phyloP scores from a whole-genome alignment of 2,888 invertebrate species.

The Dorcus hopei region DNA sequence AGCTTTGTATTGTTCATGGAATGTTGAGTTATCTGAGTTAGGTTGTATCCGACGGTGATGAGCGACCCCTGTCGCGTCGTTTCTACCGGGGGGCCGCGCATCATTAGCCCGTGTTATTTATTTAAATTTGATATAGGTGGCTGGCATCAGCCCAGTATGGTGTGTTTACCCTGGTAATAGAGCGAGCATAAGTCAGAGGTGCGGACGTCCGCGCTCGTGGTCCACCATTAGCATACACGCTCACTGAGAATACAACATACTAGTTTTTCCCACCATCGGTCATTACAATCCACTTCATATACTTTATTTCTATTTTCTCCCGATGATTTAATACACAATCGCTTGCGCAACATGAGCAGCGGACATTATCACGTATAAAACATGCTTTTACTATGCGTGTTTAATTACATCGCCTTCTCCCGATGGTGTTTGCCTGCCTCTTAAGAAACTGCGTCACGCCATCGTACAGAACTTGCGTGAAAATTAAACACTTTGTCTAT shows the following conservation, averaged over 20 bases:
- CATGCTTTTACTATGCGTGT: slow-evolving; percentile 23
- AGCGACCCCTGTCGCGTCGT: slow-evolving; percentile 32
- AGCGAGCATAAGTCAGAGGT: slow-evolving; percentile 28
- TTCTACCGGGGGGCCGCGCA: slow-evolving; percentile 16
- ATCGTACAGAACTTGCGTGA: slow-evolving; percentile 5
- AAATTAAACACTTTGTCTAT: slow-evolving; percentile 10
- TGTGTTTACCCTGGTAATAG: slow-evolving; percentile 30
- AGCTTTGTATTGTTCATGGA: too few species aligned
- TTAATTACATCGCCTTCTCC: slow-evolving; percentile 21
- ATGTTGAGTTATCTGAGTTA: too few species aligned
- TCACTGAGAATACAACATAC: slow-evolving; percentile 46
- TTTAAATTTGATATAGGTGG: slow-evolving; percentile 33
- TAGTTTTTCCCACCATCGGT: slow-evolving; percentile 49
- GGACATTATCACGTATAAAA: slow-evolving; percentile 24
- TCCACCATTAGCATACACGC: slow-evolving; percentile 38
- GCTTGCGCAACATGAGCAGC: slow-evolving; percentile 34
- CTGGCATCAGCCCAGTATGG: slow-evolving; percentile 22
- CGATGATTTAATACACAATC: slow-evolving; percentile 48
- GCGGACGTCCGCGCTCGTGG: slow-evolving; percentile 31
- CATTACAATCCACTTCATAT: slow-evolving; percentile 29
- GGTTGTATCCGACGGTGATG: slow-evolving; percentile 26
- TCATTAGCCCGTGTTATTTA: slow-evolving; percentile 33
- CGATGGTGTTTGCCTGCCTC: slow-evolving; percentile 6
- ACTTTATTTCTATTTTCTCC: slow-evolving; percentile 45
- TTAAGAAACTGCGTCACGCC: slow-evolving; percentile 1